Evolutionary conservation across 1,140 invertebrate genomes (phyloP).

Genomic region (Gonatopus flavifemur): DNA sequence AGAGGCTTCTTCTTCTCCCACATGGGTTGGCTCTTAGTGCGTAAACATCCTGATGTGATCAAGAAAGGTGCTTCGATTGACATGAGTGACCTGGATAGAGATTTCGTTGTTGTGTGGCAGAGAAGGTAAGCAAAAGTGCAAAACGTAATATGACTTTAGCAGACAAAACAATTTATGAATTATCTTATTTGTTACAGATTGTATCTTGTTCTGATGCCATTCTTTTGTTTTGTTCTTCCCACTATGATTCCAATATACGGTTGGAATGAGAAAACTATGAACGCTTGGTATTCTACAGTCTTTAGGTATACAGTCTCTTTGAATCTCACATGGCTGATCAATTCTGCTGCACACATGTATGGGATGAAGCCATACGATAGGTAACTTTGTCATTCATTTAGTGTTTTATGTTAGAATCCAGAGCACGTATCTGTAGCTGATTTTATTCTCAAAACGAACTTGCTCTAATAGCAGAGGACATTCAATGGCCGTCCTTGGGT

Average conservation of each 20-base stretch:
- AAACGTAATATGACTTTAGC: background rate
- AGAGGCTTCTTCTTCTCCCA: slow-evolving; percentile 92
- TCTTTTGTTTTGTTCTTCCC: slow-evolving; percentile 79
- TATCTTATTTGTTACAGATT: slow-evolving; percentile 59
- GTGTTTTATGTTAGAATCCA: too few relatives aligned
- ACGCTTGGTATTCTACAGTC: slow-evolving; percentile 63
- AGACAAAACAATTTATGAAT: background rate
- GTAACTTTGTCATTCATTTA: too few relatives aligned
- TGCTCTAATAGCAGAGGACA: too few relatives aligned
- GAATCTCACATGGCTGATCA: slow-evolving; percentile 86
- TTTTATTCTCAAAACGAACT: too few relatives aligned
- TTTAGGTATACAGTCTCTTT: slow-evolving; percentile 71
- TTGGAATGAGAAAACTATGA: slow-evolving; percentile 67
- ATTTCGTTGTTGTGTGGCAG: slow-evolving; percentile 71
- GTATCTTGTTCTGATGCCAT: slow-evolving; percentile 71
- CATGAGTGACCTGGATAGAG: slow-evolving; percentile 75
- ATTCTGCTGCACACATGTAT: slow-evolving; percentile 81
- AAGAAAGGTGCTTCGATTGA: slow-evolving; percentile 78
- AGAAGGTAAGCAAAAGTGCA: slow-evolving; percentile 50
- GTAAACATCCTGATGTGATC: slow-evolving; percentile 84
- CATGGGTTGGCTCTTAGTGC: slow-evolving; percentile 86
- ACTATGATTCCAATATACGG: slow-evolving; percentile 69
- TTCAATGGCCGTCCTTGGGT: too few relatives aligned
- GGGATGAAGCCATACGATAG: slow-evolving; percentile 66
- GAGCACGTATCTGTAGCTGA: too few relatives aligned